Conservation (phyloP, 2,113 vertebrate genomes). For the Nycticebus coucang region DNA sequence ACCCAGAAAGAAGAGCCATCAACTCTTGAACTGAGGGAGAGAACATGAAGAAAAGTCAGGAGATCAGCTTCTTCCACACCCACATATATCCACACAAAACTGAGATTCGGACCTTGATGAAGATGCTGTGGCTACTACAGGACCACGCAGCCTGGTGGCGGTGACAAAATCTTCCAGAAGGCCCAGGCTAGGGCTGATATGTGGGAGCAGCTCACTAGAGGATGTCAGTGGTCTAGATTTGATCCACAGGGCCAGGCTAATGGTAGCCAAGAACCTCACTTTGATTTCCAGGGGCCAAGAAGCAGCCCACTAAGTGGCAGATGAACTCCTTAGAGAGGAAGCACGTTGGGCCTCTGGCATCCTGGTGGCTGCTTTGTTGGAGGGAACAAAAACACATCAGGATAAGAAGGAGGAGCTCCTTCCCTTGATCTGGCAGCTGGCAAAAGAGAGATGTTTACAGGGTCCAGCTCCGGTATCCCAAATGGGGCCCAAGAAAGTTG, state of each 20-base stretch:
- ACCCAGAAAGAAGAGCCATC: not conserved
- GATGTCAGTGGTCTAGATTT: not conserved
- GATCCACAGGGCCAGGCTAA: too few species aligned
- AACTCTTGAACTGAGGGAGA: not conserved
- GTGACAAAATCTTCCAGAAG: not conserved
- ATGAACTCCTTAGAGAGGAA: not conserved
- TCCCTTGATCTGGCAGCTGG: not conserved
- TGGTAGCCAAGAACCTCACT: not conserved
- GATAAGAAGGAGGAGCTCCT: not conserved
- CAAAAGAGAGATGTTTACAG: not conserved
- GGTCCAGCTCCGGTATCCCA: not conserved
- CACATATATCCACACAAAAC: too few species aligned
- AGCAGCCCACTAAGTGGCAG: not conserved
- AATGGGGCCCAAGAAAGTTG: not conserved
- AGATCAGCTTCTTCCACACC: not conserved
- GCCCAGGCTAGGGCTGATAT: not conserved
- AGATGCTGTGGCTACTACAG: not conserved
- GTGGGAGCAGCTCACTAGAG: not conserved
- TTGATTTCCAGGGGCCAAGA: not conserved
- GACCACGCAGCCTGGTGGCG: not conserved
- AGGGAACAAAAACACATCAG: not conserved
- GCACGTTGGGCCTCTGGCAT: fast-evolving
- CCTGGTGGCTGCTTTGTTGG: not conserved
- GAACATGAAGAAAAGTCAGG: not conserved
- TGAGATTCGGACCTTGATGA: not conserved